Evolutionary conservation across 1,140 invertebrate genomes (phyloP).

Genomic region (Brachionus paranguensis): DNA sequence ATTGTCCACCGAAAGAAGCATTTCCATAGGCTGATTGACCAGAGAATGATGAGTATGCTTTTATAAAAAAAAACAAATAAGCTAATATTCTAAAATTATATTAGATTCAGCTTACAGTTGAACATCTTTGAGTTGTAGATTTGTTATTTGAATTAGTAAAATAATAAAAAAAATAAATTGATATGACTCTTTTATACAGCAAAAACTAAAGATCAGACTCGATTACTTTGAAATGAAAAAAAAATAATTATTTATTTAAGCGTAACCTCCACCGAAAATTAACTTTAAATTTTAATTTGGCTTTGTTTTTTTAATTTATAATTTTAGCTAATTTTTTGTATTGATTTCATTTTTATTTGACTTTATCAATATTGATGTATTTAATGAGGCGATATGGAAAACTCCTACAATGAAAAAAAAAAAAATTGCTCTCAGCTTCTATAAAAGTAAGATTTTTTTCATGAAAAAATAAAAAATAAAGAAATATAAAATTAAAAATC

Average conservation of each 20-base stretch:
- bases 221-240: not conserved
- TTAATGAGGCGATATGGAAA: not conserved
- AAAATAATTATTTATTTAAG: not conserved
- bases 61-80: not conserved
- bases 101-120: not conserved
- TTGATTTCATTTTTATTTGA: not conserved
- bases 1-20: not conserved
- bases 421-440: not conserved
- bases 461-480: not conserved
- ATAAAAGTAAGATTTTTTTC: not conserved
- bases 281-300: not conserved
- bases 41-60: not conserved
- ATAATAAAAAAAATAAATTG: not conserved
- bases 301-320: not conserved
- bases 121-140: not conserved
- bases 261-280: not conserved
- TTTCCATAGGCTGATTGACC: not conserved
- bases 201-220: not conserved
- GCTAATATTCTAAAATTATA: not conserved
- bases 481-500: not conserved
- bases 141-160: not conserved
- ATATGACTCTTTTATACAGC: not conserved
- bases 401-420: not conserved
- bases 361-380: not conserved
- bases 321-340: not conserved